Evolutionary conservation across 2,888 invertebrate genomes (phyloP).

Genomic region (Latheticus oryzae): DNA sequence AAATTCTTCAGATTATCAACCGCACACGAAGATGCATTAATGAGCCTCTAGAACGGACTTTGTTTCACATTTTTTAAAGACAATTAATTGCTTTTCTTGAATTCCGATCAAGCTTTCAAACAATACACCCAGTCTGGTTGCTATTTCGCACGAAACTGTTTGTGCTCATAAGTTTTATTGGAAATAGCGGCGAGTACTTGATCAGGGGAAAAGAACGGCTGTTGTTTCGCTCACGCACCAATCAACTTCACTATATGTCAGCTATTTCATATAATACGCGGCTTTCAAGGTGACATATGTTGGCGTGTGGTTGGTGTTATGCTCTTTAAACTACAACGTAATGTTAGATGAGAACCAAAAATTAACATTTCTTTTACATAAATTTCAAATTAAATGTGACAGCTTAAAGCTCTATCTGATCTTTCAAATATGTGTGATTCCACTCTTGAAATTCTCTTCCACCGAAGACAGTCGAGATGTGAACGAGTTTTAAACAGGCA

Average conservation of each 20-base stretch:
- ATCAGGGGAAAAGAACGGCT: constrained; percentile 47
- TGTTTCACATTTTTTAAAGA: constrained; percentile 26
- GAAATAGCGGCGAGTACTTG: constrained; percentile 45
- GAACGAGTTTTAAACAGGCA: too few relatives aligned
- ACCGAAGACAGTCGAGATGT: too few relatives aligned
- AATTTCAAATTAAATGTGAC: not conserved
- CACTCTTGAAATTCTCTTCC: not conserved
- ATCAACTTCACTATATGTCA: constrained; percentile 43
- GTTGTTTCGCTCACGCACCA: constrained; percentile 52
- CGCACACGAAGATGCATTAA: constrained; percentile 48
- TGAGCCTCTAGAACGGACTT: constrained; percentile 21
- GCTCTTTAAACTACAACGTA: constrained; percentile 5
- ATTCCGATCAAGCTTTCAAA: constrained; percentile 16
- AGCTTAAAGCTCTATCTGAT: constrained; percentile 6
- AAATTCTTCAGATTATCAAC: constrained; percentile 51
- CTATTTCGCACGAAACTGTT: constrained; percentile 51
- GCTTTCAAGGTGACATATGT: constrained; percentile 30
- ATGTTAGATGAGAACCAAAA: not conserved
- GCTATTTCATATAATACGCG: constrained; percentile 20
- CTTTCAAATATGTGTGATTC: not conserved
- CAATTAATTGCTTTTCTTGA: constrained; percentile 34
- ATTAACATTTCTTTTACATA: constrained; percentile 19
- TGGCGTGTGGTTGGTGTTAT: too few relatives aligned
- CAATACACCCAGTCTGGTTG: constrained; percentile 44
- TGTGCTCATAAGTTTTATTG: constrained; percentile 48